A percentile compares a stretch with the other conserved stretches of the same genome.
These are phyloP conservation scores for Nesospiza acunhae DNA, from an alignment of 2,113 vertebrate genomes.

Conservation along the genomic window DNA sequence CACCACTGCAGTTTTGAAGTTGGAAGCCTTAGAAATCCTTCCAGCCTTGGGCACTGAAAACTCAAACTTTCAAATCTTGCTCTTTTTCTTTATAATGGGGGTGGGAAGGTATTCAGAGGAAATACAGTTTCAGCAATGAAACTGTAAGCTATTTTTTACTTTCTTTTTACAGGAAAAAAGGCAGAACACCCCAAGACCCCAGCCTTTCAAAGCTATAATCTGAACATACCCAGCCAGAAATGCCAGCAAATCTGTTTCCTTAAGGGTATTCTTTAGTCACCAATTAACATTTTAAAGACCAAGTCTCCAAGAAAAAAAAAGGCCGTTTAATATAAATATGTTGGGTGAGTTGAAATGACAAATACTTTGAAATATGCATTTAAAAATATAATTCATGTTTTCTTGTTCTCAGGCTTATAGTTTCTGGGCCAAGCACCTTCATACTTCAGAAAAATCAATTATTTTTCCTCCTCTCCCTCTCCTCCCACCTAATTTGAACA, in stretches of 20 bases:
- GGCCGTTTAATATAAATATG: not conserved
- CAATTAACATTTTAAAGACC: constrained; percentile 13
- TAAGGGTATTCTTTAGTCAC: not conserved
- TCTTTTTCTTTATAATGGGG: not conserved
- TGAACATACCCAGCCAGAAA: not conserved
- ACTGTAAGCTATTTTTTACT: not conserved
- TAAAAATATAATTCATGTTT: not conserved
- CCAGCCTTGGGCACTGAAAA: constrained; percentile 46
- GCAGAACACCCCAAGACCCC: not conserved
- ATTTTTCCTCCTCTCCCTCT: not conserved
- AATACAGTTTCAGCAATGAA: not conserved
- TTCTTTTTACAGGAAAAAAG: not conserved
- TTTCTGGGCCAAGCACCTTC: not conserved
- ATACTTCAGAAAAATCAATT: not conserved
- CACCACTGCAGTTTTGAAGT: constrained; percentile 1
- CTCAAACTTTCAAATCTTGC: not conserved
- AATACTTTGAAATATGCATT: not conserved
- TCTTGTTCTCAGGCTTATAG: not conserved
- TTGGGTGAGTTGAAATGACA: not conserved
- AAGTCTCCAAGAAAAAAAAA: not conserved
- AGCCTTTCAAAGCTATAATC: not conserved
- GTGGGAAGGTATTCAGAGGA: not conserved
- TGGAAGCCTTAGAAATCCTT: constrained; percentile 29
- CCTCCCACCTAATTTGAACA: not conserved
- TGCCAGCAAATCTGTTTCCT: not conserved